Percentiles rank a stretch among this genome's conserved stretches.
Evolutionary conservation across 2,888 invertebrate genomes (phyloP).

Genomic region (Harpalus rubripes): DNA sequence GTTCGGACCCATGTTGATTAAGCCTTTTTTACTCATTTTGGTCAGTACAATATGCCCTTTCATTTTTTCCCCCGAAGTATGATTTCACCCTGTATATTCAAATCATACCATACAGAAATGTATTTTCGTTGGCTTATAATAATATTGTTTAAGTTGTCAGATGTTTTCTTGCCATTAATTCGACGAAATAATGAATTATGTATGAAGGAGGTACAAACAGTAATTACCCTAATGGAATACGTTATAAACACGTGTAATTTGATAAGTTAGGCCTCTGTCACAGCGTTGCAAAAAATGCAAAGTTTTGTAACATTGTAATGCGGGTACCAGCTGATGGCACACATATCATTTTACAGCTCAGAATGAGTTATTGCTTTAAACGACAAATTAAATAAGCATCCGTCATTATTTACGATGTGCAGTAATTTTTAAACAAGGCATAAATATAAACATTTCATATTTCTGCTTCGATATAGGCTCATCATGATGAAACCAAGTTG

Average conservation of each 20-base stretch:
- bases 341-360: constrained; percentile 14
- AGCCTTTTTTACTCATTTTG: too few relatives aligned
- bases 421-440: too few relatives aligned
- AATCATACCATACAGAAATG: too few relatives aligned
- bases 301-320: constrained; percentile 30
- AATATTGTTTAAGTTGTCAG: constrained; percentile 35
- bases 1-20: too few relatives aligned
- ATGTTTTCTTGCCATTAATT: constrained; percentile 23
- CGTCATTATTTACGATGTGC: not conserved
- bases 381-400: not conserved
- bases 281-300: constrained; percentile 34
- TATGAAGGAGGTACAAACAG: not conserved
- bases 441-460: too few relatives aligned
- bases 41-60: too few relatives aligned
- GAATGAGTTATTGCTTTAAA: constrained; percentile 19
- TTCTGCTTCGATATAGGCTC: too few relatives aligned
- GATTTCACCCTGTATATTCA: too few relatives aligned
- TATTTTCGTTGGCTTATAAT: not conserved
- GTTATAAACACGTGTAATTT: constrained; percentile 41
- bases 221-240: constrained; percentile 42
- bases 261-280: constrained; percentile 20
- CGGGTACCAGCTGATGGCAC: constrained; percentile 28
- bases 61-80: too few relatives aligned
- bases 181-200: constrained; percentile 41
- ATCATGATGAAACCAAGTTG: too few relatives aligned